Evolutionary conservation across 1,140 invertebrate species (phyloP), one percentile per base, ranked within the genome.

Genomic region (Telenomus remus): DNA sequence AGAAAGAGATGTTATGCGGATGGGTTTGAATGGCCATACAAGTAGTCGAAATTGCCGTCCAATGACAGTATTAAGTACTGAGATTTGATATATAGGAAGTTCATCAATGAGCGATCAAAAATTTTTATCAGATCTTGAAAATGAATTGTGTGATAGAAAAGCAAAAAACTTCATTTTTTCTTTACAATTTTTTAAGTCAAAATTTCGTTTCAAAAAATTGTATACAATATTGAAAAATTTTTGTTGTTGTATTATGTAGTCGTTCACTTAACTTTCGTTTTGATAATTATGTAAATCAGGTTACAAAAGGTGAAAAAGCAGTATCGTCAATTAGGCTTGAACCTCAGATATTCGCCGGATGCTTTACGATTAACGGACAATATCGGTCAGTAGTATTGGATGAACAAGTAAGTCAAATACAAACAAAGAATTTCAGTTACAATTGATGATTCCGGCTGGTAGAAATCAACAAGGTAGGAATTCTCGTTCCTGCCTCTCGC

Each of bases 1-100:
- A 83, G 54, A 80, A 61, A 48, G 51, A 54, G 44, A 55, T 60
- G 64, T 76, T 61, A 68, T 77, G 81, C 57, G 79, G 76, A 80
- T 53, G 27, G 12, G 5, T 9, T 16, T 79, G 73, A 83, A 84
- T 80, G 56, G 70, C 46, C 15, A 42, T 34, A 76, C 73, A 68
- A 65, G 60, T 61, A 50, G 50, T 57, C 47, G n/a, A 74, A 56
- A 61, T 66, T 61, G 70, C 35, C 27, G 49, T 19, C 13, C 35
- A 46, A 11, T 66, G 48, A 66, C 60, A 72, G 54, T 49, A 27
- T 56, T 65, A 65, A 72, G 47, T 63, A 19, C 15, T 9, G 16
- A 44, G 0, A 19, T 42, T 12, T 72, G 55, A 76, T 69, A 54
- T 69, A 63, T 54, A 54, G 53, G 48, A 46, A 64, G 48, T 65